Conservation (phyloP, 1,140 invertebrate genomes). For the Medauroidea extradentata region DNA sequence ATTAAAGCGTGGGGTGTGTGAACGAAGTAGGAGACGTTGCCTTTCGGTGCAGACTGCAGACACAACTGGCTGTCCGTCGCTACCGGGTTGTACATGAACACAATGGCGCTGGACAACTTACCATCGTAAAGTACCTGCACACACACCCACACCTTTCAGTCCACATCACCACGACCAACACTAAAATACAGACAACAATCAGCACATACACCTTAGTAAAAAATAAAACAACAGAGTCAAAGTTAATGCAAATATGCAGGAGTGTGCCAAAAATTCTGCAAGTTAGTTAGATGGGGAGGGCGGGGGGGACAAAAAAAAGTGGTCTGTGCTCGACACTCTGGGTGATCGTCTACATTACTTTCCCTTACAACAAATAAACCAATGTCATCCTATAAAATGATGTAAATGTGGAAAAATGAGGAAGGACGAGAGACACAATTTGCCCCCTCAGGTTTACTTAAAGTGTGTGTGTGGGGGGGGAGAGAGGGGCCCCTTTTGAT, state of each 20-base stretch:
- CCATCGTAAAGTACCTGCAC: slow-evolving; percentile 94
- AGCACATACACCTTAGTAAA: not conserved
- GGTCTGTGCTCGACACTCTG: not conserved
- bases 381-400: no score
- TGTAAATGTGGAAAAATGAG: no score
- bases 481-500: no score
- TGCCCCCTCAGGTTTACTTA: no score
- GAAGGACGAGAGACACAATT: no score
- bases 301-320: not conserved
- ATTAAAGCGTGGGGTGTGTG: slow-evolving; percentile 98
- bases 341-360: not conserved
- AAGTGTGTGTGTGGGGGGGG: no score
- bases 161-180: not conserved
- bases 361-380: no score
- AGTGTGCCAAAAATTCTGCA: not conserved
- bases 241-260: not conserved
- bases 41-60: slow-evolving; percentile 95
- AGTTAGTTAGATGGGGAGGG: not conserved
- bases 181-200: not conserved
- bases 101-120: slow-evolving; percentile 91
- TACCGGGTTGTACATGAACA: slow-evolving; percentile 99
- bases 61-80: slow-evolving; percentile 97
- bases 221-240: not conserved
- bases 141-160: not conserved
- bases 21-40: slow-evolving; percentile 95